Evolutionary conservation across 2,888 invertebrate genomes (phyloP).

Genomic region (Drosophila dives): DNA sequence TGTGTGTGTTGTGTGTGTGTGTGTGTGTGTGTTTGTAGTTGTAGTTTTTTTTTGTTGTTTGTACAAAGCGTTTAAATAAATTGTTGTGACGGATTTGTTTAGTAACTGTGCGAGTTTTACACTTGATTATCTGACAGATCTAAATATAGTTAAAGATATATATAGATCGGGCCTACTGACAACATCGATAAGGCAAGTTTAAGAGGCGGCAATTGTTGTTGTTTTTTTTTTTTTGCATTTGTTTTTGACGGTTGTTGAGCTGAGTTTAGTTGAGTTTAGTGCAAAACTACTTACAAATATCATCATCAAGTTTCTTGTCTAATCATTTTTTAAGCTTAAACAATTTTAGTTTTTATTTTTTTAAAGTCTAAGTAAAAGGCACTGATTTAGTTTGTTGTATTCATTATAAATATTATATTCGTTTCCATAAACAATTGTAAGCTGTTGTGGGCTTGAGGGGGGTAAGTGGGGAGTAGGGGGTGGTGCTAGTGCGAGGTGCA

Average conservation of each 20-base stretch:
- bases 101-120: slow-evolving; percentile 55
- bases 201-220: slow-evolving; percentile 65
- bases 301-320: background rate
- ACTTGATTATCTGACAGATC: slow-evolving; percentile 14
- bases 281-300: slow-evolving; percentile 42
- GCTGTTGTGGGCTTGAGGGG: slow-evolving; percentile 14
- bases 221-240: slow-evolving; percentile 21
- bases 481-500: slow-evolving; percentile 65
- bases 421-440: slow-evolving; percentile 38
- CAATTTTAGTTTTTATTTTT: slow-evolving; percentile 45
- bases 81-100: slow-evolving; percentile 64
- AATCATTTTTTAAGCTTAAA: slow-evolving; percentile 44
- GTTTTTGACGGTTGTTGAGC: slow-evolving; percentile 59
- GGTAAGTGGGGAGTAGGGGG: slow-evolving; percentile 3
- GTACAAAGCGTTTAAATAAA: slow-evolving; percentile 53
- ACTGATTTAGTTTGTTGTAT: slow-evolving; percentile 54
- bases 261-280: background rate
- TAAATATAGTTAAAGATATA: slow-evolving; percentile 4
- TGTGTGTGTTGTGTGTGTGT: slow-evolving; percentile 29
- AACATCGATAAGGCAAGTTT: slow-evolving; percentile 68
- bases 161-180: slow-evolving; percentile 22
- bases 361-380: slow-evolving; percentile 75
- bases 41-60: slow-evolving; percentile 37
- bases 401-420: slow-evolving; percentile 30
- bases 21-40: slow-evolving; percentile 27